Percentiles rank a stretch among this genome's conserved stretches.
Evolutionary conservation across 2,113 vertebrate genomes (phyloP).

Genomic region (Pelusios castaneus): DNA sequence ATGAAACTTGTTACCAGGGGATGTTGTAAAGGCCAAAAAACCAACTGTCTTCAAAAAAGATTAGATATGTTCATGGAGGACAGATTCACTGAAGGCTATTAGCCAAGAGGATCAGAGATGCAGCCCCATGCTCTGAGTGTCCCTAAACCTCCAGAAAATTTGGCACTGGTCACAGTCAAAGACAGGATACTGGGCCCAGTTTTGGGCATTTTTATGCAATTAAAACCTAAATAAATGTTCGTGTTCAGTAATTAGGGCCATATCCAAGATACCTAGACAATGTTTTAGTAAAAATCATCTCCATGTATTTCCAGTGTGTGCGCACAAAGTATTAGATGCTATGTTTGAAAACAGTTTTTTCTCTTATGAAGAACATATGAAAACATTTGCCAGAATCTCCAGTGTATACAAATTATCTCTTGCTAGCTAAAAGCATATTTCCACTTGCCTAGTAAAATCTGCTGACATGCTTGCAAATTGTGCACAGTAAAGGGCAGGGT

Average conservation of each 20-base stretch:
- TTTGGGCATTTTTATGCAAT: background rate
- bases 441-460: background rate
- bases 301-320: background rate
- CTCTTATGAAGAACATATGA: background rate
- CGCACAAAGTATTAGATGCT: background rate
- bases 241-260: background rate
- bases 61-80: background rate
- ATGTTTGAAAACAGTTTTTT: background rate
- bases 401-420: background rate
- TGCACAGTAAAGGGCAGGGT: background rate
- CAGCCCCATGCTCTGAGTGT: background rate
- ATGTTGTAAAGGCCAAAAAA: background rate
- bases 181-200: background rate
- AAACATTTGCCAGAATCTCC: background rate
- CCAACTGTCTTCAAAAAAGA: background rate
- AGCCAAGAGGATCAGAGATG: background rate
- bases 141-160: background rate
- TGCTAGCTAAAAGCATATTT: background rate
- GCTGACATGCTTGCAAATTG: accelerated
- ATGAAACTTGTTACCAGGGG: background rate
- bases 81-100: background rate
- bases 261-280: background rate
- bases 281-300: background rate
- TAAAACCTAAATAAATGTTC: conserved; percentile 42
- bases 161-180: background rate